These are phyloP conservation scores for Paramisgurnus dabryanus DNA, from an alignment of 2,113 vertebrate genomes.

Conservation along the genomic window DNA sequence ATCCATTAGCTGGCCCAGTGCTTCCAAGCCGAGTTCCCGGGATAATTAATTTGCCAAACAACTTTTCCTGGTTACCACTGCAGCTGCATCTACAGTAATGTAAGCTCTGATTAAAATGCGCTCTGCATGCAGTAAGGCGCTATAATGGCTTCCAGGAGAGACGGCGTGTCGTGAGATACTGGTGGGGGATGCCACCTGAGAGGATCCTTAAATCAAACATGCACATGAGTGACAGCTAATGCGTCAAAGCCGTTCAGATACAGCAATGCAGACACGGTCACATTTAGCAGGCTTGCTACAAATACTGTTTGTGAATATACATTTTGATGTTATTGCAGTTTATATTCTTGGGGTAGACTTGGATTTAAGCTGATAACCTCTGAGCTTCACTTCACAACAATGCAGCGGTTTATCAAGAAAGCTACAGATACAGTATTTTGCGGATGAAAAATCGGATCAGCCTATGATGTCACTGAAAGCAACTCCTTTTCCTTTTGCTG, in stretches of 20 bases:
- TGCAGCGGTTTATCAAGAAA: not conserved
- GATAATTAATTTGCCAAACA: constrained; percentile 38
- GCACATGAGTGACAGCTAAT: not conserved
- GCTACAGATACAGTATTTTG: not conserved
- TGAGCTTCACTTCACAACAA: not conserved
- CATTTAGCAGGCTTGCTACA: too few relatives aligned
- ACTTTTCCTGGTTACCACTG: not conserved
- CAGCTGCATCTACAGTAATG: constrained; percentile 17
- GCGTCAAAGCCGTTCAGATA: not conserved
- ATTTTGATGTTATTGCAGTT: not conserved
- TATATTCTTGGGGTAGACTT: not conserved
- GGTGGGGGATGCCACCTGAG: not conserved
- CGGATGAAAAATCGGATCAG: constrained; percentile 8
- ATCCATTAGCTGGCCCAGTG: constrained; percentile 28
- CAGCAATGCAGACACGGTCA: not conserved
- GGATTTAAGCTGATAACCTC: not conserved
- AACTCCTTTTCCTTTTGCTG: constrained; percentile 14
- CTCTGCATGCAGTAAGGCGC: not conserved
- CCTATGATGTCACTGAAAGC: constrained; percentile 14
- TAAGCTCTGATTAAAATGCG: constrained; percentile 24
- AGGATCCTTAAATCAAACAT: not conserved
- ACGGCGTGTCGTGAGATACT: not conserved
- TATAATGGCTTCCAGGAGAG: constrained; percentile 2
- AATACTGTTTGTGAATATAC: not conserved
- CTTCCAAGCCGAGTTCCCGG: not conserved